phyloP scores from a whole-genome alignment of 2,888 invertebrate genomes.

The Campopleginae sp. region DNA sequence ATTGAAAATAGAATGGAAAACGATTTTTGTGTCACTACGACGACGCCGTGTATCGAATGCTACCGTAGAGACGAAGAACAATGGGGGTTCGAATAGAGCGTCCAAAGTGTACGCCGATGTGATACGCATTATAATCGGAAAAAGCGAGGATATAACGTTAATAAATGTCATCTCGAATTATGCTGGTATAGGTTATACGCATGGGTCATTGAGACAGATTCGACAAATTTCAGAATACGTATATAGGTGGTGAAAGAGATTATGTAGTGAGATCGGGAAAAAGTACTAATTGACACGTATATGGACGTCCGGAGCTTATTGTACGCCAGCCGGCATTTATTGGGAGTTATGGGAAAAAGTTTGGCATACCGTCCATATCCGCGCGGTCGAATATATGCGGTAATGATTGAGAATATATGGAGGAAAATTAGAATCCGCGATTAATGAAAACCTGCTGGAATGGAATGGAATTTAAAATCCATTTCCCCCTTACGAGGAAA shows the following conservation, averaged over 20 bases:
- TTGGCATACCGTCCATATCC: background rate
- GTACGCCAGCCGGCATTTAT: constrained; percentile 41
- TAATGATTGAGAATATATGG: constrained; percentile 7
- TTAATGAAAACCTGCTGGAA: background rate
- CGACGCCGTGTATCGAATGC: background rate
- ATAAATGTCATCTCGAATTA: constrained; percentile 56
- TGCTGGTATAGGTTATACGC: constrained; percentile 9
- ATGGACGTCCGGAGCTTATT: constrained; percentile 2
- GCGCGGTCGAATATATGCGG: constrained; percentile 5
- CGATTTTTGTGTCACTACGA: background rate
- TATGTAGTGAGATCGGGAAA: constrained; percentile 71
- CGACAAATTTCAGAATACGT: constrained; percentile 20
- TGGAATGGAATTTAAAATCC: background rate
- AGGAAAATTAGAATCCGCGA: background rate
- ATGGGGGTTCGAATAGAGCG: background rate
- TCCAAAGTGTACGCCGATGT: background rate
- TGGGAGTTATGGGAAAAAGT: constrained; percentile 55
- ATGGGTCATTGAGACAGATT: background rate
- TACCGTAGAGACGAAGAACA: background rate
- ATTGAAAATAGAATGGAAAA: constrained; percentile 9
- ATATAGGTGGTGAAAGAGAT: background rate
- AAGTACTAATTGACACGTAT: constrained; percentile 85
- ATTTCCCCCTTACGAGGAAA: background rate
- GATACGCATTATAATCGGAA: constrained; percentile 2
- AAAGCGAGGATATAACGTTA: constrained; percentile 20